Percentiles rank a stretch among this genome's conserved stretches.
These are phyloP conservation scores for Globia sparganii DNA, from an alignment of 2,888 invertebrate species.

Conservation along the genomic window DNA sequence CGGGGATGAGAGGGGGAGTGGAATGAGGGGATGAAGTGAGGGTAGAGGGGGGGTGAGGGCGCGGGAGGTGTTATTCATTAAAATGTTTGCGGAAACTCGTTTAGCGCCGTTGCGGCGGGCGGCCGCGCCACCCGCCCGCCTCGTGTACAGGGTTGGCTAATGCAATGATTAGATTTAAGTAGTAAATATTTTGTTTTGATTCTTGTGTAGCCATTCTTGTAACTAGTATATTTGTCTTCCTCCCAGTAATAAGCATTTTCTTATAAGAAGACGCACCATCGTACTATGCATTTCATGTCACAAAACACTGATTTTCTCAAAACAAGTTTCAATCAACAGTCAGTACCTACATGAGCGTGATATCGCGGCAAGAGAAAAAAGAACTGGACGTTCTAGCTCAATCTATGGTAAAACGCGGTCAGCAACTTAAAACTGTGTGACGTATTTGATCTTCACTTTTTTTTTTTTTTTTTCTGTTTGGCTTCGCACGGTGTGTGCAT, in stretches of 20 bases:
- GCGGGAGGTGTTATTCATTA: slow-evolving; percentile 89
- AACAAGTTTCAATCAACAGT: no score
- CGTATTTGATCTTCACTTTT: no score
- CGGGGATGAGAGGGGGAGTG: slow-evolving; percentile 63
- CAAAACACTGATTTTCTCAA: no score
- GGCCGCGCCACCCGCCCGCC: slow-evolving; percentile 71
- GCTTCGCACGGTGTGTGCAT: no score
- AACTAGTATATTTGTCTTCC: background rate
- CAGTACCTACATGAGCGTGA: no score
- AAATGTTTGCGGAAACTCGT: slow-evolving; percentile 90
- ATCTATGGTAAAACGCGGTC: no score
- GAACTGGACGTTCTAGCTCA: no score
- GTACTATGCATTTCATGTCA: no score
- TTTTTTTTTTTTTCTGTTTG: no score
- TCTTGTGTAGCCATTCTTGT: background rate
- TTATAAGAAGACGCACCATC: no score
- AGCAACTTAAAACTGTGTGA: no score
- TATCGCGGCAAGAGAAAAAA: no score
- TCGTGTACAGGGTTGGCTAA: slow-evolving; percentile 69
- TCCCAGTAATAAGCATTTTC: background rate
- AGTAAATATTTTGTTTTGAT: background rate
- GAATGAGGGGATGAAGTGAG: slow-evolving; percentile 60
- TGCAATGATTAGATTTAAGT: slow-evolving; percentile 17
- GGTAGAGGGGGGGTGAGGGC: slow-evolving; percentile 64
- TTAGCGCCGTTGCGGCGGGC: slow-evolving; percentile 88